phyloP scores from a whole-genome alignment of 1,140 invertebrate species.

The Trachymyrmex cornetzi region DNA sequence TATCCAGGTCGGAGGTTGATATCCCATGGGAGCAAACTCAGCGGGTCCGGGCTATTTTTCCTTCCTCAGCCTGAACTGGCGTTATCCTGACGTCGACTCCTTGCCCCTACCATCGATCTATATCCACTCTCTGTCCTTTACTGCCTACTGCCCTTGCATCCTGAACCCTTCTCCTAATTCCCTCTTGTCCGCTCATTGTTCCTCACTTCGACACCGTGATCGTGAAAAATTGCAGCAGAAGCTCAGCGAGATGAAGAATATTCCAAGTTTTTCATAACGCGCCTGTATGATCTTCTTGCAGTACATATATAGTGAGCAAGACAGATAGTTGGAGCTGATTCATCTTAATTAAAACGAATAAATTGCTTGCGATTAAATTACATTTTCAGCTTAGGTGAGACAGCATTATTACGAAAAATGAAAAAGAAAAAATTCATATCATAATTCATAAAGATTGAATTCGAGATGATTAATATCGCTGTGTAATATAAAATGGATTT shows the following conservation, averaged over 20 bases:
- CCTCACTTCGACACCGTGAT: slow-evolving; percentile 24
- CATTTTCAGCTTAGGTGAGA: neutral
- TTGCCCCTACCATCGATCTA: slow-evolving; percentile 36
- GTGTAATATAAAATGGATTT: neutral
- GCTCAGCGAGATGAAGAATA: slow-evolving; percentile 2
- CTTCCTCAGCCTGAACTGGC: slow-evolving; percentile 56
- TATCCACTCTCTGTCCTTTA: slow-evolving; percentile 32
- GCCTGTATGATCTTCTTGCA: slow-evolving; percentile 38
- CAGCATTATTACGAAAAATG: too few relatives aligned
- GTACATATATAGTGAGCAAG: neutral
- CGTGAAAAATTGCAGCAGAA: slow-evolving; percentile 61
- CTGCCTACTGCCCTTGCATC: slow-evolving; percentile 67
- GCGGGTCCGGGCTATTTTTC: slow-evolving; percentile 74
- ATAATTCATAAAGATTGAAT: neutral
- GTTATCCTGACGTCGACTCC: slow-evolving; percentile 53
- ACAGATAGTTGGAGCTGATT: slow-evolving; percentile 34
- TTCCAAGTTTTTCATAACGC: slow-evolving; percentile 25
- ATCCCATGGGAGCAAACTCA: slow-evolving; percentile 76
- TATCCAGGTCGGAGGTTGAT: slow-evolving; percentile 47
- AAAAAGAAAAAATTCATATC: neutral
- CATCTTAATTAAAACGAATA: slow-evolving; percentile 38
- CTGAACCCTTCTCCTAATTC: slow-evolving; percentile 66
- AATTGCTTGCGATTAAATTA: slow-evolving; percentile 20
- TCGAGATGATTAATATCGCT: neutral
- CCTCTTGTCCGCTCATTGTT: slow-evolving; percentile 59